Evolutionary conservation across 2,797 vertebrate genomes (phyloP), one percentile per base, ranked within the genome.

Genomic region (Phoxinus dragarum): DNA sequence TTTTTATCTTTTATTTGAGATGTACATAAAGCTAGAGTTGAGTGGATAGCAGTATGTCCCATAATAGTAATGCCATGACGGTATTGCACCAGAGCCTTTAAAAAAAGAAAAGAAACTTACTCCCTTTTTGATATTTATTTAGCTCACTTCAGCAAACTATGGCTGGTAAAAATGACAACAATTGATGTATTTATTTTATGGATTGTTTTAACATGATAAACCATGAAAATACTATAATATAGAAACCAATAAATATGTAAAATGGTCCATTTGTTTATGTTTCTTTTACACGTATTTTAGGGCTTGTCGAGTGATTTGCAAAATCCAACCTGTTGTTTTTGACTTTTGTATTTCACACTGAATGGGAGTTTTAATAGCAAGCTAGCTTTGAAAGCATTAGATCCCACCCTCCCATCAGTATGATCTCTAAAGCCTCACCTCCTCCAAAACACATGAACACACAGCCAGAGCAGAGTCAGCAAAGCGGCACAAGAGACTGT

Each of bases 201-300:
- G 90, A 68, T 90, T 91, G 89, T 92, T 93, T 93, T 90, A 89
- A 92, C 89, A 84, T 90, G 82, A 89, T 93, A 89, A 89, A 88
- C 81, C 89, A 89, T 92, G 85, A 88, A 91, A 89, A 92, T 88
- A 87, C 84, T 89, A 91, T 90, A 87, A 90, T 92, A 88, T 91
- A 92, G 76, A 93, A 90, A 92, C 89, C 0, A 94, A 93, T 93
- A 95, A 94, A 90, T 77, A 91, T 94, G 92, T 91, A 89, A 94
- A 88, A 90, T 88, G 84, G 87, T 88, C 66, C 14, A 87, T 76
- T 78, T 85, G 34, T 42, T 40, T 31, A 85, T 38, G 3, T 21
- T 54, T n/a, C 23, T 7, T 23, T 14, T 52, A 12, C 23, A 54
- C 14, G 40, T 9, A 59, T 59, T 17, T 36, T 36, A 14, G 21